Conservation (phyloP, 2,888 invertebrate species). For the Dastarcus helophoroides region DNA sequence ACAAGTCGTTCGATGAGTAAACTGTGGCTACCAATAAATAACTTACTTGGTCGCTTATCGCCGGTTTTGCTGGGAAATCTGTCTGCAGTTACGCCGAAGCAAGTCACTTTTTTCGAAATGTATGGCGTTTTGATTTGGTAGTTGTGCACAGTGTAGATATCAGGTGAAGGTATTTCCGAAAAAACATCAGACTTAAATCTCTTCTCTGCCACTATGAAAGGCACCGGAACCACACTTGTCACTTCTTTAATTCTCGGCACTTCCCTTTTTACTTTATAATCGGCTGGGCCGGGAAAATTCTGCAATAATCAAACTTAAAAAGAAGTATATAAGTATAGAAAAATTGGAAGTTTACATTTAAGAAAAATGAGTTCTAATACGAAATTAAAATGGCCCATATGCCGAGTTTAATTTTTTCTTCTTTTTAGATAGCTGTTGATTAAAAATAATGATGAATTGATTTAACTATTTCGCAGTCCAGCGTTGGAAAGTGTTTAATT, state of each 20-base stretch:
- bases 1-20: too few relatives aligned
- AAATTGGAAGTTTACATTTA: too few relatives aligned
- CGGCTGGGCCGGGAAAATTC: slow-evolving; percentile 27
- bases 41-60: slow-evolving; percentile 8
- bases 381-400: too few relatives aligned
- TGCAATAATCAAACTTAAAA: too few relatives aligned
- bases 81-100: slow-evolving; percentile 14
- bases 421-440: too few relatives aligned
- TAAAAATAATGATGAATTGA: too few relatives aligned
- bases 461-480: too few relatives aligned
- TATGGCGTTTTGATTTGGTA: slow-evolving; percentile 11
- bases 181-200: slow-evolving; percentile 16
- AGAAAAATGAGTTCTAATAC: too few relatives aligned
- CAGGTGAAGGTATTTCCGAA: slow-evolving; percentile 20
- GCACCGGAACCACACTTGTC: slow-evolving; percentile 20
- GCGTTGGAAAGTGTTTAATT: too few relatives aligned
- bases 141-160: slow-evolving; percentile 17
- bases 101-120: slow-evolving; percentile 16
- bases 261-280: slow-evolving; percentile 19
- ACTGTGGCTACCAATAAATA: too few relatives aligned
- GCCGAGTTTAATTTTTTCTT: too few relatives aligned
- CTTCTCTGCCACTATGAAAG: slow-evolving; percentile 19
- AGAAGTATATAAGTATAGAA: too few relatives aligned
- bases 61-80: slow-evolving; percentile 9
- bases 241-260: slow-evolving; percentile 11